Evolutionary conservation across 2,797 vertebrate genomes (phyloP).

Genomic region (Danio tinwini): DNA sequence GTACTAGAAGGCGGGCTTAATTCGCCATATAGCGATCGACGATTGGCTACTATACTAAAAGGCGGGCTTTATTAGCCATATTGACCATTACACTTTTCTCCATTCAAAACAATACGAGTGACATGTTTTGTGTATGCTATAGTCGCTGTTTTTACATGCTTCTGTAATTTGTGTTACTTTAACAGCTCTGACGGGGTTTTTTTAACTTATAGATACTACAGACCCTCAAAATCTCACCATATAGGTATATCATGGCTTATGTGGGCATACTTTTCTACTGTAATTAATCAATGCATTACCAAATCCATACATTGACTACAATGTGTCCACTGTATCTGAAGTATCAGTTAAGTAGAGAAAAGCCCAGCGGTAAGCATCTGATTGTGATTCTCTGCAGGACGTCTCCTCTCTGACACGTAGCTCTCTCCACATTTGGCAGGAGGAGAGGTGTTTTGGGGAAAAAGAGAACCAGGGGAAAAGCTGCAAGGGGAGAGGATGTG

Average conservation of each 20-base stretch:
- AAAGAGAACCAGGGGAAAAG: slow-evolving; percentile 40
- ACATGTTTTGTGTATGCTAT: too few species aligned
- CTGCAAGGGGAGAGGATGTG: slow-evolving; percentile 73
- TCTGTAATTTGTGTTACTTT: too few species aligned
- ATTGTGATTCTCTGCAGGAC: slow-evolving; percentile 79
- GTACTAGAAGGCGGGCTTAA: too few species aligned
- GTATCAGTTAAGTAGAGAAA: slow-evolving; percentile 8
- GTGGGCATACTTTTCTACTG: neutral
- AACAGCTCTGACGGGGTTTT: too few species aligned
- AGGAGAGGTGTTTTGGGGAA: slow-evolving; percentile 69
- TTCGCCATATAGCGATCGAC: too few species aligned
- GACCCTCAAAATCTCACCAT: neutral
- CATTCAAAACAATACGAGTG: too few species aligned
- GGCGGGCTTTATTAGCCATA: too few species aligned
- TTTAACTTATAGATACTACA: neutral
- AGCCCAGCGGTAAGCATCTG: slow-evolving; percentile 68
- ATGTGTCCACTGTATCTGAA: slow-evolving; percentile 6
- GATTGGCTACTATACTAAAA: too few species aligned
- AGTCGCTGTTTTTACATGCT: too few species aligned
- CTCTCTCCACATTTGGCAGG: slow-evolving; percentile 76
- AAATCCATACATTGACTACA: neutral
- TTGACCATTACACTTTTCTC: too few species aligned
- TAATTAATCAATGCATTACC: neutral
- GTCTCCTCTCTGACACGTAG: slow-evolving; percentile 73
- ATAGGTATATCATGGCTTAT: neutral